Evolutionary conservation across 1,140 invertebrate genomes (phyloP), one percentile per base, ranked within the genome.

Genomic region (Sycophila sp.): DNA sequence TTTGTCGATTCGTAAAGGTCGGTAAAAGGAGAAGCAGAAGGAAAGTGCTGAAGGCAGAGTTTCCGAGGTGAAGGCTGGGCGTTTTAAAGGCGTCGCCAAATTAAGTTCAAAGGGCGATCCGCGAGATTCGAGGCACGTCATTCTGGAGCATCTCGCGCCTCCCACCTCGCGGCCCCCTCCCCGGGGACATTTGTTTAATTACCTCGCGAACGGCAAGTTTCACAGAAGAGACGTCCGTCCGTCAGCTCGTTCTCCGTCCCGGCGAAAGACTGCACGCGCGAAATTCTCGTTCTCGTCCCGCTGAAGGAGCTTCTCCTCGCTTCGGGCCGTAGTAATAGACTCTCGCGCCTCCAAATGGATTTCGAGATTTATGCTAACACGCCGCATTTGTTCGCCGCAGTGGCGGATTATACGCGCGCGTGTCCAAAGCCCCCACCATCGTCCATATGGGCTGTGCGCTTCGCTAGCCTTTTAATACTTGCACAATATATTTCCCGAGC

Each of bases 301-400:
- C 26, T 40, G 63, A 53, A 19, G 49, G 51, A 71, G 69, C 67
- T 47, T 75, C 58, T 73, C 72, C 69, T 75, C 71, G 70, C 74
- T 77, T 58, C 71, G 76, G 71, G 58, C 69, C 71, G 73, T 72
- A 73, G 81, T 82, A 86, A 85, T 83, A 85, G 83, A 78, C 80
- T 60, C 62, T 84, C 81, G 80, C 79, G 81, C 77, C 79, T 83
- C 76, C 78, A 85, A 86, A 85, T 85, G 84, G 80, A 85, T 86
- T 85, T 85, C 76, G 78, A 86, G 85, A 86, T 86, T 85, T 85
- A 86, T 85, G 82, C 79, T 81, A 86, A 85, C 83, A 83, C 81
- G 83, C 72, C 74, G 80, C 83, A 84, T 85, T 85, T 85, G 78
- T 84, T 83, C 72, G 77, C 60, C 55, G 75, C 69, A 59, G 62